Evolutionary conservation across 1,140 invertebrate genomes (phyloP), one percentile per base, ranked within the genome.

Genomic region (Papilio polytes): DNA sequence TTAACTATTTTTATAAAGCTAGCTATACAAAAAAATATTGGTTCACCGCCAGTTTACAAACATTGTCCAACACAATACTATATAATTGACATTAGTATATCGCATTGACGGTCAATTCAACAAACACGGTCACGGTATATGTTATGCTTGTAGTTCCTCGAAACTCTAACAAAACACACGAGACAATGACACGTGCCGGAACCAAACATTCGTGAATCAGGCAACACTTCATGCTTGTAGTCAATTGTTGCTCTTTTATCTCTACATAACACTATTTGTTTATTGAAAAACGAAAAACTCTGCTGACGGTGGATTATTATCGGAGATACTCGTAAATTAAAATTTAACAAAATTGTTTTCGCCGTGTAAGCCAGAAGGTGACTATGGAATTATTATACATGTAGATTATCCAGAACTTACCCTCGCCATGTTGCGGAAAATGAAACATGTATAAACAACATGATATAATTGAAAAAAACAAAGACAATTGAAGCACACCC

Each of bases 171-270:
- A 87, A 90, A 91, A 92, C 89, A 92, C 86, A 80, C 86, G 77
- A 85, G 88, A 92, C 89, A 90, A 90, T 91, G 92, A 85, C 92
- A 94, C 92, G 92, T 90, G 92, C 90, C 90, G 83, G 82, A 81
- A 81, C 84, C 85, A 92, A 94, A 94, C 90, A 93, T 82, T 84
- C 41, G 80, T 88, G 88, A 90, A 26, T 90, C 86, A 89, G 70
- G 70, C 82, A 12, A 51, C 18, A 26, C 26, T 72, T 41, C 53
- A 70, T 70, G 46, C 1, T 31, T 31, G n/a, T 31, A 26, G 1
- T 31, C 22, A 66, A 66, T 66, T 36, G 31, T 3, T 66, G 63
- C 18, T 56, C 53, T 18, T 8, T n/a, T 56, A 56, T 56, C 2
- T n/a, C 18, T 56, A n/a, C 20, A 53, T 53, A 53, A 15, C 15